Base-by-base conservation (phyloP, 2,113 vertebrate genomes). In the Planiliza haematocheilus region DNA sequence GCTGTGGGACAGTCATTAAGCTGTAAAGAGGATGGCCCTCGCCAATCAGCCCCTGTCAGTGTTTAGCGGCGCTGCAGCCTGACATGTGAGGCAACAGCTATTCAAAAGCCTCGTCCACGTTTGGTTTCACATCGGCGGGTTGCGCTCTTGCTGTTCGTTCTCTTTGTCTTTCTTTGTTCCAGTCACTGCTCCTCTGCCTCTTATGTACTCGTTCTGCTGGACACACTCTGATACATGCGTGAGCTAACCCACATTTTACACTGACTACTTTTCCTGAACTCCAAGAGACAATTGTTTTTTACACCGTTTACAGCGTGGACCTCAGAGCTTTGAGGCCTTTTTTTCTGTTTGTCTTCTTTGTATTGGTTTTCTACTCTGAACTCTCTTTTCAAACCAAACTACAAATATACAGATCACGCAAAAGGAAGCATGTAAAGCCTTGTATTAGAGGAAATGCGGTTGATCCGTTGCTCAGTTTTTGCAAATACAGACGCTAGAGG, bases 21-120 rank as follows among this genome's bases (percentile, higher is more conserved):
- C 77, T 60, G 73, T 69, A 65, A 18, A 71, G 70, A 30, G 45
- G 52, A 61, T 46, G 81, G 72, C 57, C 61, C 66, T 63, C 71
- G 51, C 68, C 79, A 73, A 86, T 87, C 86, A 83, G 58, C 60
- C 70, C 45, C 55, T 48, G 59, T 89, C 85, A 89, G 75, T 8
- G 68, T 63, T 69, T 38, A 60, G 70, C 58, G 42, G 56, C 58
- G 50, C 36, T 16, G 17, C 80, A 48, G 69, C 49, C 75, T 86
- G 83, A 88, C 83, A 90, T 76, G 80, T 70, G 75, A 89, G 79
- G 81, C 74, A 83, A 79, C 87, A 80, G 85, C 83, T 71, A 73
- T 51, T 82, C 45, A 41, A 72, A 61, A 76, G 81, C 24, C 65
- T 77, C 67, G 58, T 74, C 84, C 73, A 5, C 55, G 74, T 61